A percentile compares a stretch with the other conserved stretches of the same genome.
Conservation (phyloP, 2,797 vertebrate genomes). For the Eptatretus atami region DNA sequence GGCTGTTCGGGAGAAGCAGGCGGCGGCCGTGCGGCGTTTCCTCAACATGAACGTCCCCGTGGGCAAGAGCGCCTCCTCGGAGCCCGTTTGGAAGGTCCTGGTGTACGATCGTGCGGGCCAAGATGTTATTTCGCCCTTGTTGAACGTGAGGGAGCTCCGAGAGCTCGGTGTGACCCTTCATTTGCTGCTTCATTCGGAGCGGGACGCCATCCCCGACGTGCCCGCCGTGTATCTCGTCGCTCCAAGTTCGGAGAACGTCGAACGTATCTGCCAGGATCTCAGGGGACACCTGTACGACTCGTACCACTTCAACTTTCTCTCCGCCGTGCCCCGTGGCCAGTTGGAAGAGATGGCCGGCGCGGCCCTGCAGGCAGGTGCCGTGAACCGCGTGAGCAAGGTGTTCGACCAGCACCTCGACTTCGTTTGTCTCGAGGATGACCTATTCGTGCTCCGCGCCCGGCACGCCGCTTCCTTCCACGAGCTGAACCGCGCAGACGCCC, state of each 20-base stretch:
- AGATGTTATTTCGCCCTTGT: no score
- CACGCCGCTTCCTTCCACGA: constrained; percentile 85
- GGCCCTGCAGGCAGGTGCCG: constrained; percentile 53
- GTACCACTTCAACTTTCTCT: constrained; percentile 92
- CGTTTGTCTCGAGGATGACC: constrained; percentile 90
- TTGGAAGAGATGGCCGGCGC: constrained; percentile 84
- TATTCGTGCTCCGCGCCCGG: constrained; percentile 80
- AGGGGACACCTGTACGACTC: constrained; percentile 74
- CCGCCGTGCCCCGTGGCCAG: constrained; percentile 85
- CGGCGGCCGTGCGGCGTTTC: no score
- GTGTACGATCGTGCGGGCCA: no score
- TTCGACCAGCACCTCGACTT: constrained; percentile 97
- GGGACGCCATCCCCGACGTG: constrained; percentile 78
- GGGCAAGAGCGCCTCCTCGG: no score
- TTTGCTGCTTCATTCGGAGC: constrained; percentile 49
- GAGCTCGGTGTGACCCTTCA: no score
- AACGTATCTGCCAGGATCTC: constrained; percentile 88
- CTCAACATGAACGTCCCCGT: no score
- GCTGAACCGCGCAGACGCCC: constrained; percentile 66
- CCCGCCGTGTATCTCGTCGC: constrained; percentile 80
- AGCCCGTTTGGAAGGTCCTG: no score
- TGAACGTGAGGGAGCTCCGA: no score
- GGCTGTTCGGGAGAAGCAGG: no score
- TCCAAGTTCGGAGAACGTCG: constrained; percentile 90
- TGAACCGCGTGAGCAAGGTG: constrained; percentile 73